A percentile compares a stretch with the other conserved stretches of the same genome.
phyloP scores from a whole-genome alignment of 2,113 vertebrate species.

The Aptenodytes forsteri region DNA sequence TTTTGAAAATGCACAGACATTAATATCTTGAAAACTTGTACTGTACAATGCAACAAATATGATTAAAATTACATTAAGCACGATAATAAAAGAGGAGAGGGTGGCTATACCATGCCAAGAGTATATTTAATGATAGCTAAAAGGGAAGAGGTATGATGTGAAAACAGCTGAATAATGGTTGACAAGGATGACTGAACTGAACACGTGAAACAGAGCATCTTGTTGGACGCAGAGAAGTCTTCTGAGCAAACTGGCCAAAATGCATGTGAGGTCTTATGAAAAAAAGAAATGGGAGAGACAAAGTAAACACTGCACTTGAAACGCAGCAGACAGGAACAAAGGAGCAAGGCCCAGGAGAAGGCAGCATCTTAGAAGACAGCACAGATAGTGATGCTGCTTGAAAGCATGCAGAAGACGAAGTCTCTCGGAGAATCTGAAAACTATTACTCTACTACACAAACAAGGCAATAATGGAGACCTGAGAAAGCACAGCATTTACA shows the following conservation, averaged over 20 bases:
- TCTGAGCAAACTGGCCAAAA: conserved; percentile 42
- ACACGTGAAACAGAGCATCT: neutral
- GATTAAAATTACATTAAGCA: conserved; percentile 14
- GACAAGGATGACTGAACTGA: neutral
- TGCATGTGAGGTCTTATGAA: neutral
- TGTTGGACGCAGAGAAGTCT: neutral
- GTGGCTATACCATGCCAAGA: conserved; percentile 20
- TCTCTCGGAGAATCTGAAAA: neutral
- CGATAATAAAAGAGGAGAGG: neutral
- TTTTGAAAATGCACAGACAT: neutral
- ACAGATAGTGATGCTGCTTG: conserved; percentile 56
- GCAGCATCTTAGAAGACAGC: conserved; percentile 58
- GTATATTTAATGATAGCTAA: conserved; percentile 5
- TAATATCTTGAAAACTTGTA: neutral
- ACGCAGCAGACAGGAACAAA: conserved; percentile 32
- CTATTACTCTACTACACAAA: conserved; percentile 65
- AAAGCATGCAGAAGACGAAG: conserved; percentile 71
- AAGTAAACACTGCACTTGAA: conserved; percentile 44
- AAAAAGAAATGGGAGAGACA: conserved; percentile 38
- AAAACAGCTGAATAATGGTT: conserved; percentile 7
- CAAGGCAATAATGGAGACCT: conserved; percentile 60
- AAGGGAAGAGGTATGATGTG: conserved; percentile 14
- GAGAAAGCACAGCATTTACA: conserved; percentile 66
- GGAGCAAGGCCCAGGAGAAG: conserved; percentile 58
- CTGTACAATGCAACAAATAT: neutral